Conservation (phyloP, 35 echinoderm and acorn worm genomes). For the Nesometra sesokonis region DNA sequence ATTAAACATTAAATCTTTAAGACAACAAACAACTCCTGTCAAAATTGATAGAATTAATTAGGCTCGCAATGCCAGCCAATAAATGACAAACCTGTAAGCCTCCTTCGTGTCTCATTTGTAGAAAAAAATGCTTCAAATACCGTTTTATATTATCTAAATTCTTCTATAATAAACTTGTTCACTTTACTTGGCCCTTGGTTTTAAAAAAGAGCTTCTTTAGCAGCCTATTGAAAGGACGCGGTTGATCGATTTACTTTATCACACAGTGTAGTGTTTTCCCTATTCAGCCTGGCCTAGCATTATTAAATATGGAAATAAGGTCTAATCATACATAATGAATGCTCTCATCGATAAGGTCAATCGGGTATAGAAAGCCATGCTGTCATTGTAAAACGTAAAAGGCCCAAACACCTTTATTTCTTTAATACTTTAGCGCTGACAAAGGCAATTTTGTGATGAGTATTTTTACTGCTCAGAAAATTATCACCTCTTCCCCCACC, state of each 20-base stretch:
- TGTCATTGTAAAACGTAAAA: background rate
- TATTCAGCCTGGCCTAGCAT: background rate
- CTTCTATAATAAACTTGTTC: background rate
- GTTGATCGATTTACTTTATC: background rate
- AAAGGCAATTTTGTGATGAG: too few relatives aligned
- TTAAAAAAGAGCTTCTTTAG: background rate
- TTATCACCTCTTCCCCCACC: too few relatives aligned
- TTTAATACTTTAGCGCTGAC: too few relatives aligned
- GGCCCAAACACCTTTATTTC: too few relatives aligned
- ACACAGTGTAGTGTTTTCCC: background rate
- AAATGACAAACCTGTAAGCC: background rate
- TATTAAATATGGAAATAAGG: background rate
- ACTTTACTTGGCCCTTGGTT: background rate
- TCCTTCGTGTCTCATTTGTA: background rate
- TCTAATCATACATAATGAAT: constrained; percentile 1
- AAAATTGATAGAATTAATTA: background rate
- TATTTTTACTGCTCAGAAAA: too few relatives aligned
- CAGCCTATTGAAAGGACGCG: background rate
- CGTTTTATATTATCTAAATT: too few relatives aligned
- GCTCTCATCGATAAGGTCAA: background rate
- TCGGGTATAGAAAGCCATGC: background rate
- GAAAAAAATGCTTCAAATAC: background rate
- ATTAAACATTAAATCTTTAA: too few relatives aligned
- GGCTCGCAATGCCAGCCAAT: background rate
- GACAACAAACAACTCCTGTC: background rate